A percentile compares a stretch with the other conserved stretches of the same genome.
Evolutionary conservation across 2,797 vertebrate genomes (phyloP).

Genomic region (Ceryle rudis): DNA sequence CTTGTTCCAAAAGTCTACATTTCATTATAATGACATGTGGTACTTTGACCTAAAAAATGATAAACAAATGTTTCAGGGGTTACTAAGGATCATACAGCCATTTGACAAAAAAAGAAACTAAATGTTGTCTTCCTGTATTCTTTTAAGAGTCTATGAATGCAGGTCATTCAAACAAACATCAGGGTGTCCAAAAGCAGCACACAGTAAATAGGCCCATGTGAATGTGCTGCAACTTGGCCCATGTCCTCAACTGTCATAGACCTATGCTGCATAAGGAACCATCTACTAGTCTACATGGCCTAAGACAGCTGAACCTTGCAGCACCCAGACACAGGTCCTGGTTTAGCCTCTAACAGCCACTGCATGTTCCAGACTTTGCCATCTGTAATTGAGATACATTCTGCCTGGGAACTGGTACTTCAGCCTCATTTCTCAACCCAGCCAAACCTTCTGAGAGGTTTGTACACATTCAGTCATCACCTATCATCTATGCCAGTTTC

Average conservation of each 20-base stretch:
- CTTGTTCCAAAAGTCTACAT: constrained; percentile 11
- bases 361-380: rapidly evolving
- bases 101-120: not conserved
- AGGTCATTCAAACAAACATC: not conserved
- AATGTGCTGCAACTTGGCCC: not conserved
- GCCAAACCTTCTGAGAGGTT: not conserved
- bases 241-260: not conserved
- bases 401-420: not conserved
- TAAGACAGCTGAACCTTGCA: not conserved
- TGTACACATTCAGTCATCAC: not conserved
- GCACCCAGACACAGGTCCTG: not conserved
- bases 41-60: constrained; percentile 10
- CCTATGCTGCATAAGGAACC: rapidly evolving
- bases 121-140: not conserved
- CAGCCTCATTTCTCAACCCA: not conserved
- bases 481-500: not conserved
- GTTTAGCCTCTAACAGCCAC: not conserved
- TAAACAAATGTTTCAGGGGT: not conserved
- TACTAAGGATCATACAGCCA: not conserved
- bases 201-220: not conserved
- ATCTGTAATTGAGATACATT: not conserved
- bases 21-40: not conserved
- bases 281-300: not conserved
- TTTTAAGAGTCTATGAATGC: not conserved
- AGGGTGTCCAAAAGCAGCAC: not conserved